These are phyloP conservation scores for Chelidonichthys spinosus DNA, from an alignment of 2,797 vertebrate genomes.

Conservation along the genomic window DNA sequence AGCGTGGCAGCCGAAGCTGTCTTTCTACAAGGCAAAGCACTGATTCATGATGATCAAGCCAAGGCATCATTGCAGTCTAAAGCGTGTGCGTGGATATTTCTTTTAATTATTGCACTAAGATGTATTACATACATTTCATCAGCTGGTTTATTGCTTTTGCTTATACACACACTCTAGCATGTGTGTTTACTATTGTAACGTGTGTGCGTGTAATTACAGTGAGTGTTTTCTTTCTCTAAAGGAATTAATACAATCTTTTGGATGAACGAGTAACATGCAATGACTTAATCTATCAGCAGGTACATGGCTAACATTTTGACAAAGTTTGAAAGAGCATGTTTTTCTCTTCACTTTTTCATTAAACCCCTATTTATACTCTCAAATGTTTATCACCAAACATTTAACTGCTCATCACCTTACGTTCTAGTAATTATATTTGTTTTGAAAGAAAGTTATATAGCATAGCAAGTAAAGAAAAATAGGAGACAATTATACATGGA, in stretches of 20 bases:
- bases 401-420: constrained; percentile 11
- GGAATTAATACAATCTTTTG: constrained; percentile 48
- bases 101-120: constrained; percentile 48
- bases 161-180: constrained; percentile 63
- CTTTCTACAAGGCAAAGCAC: constrained; percentile 60
- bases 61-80: constrained; percentile 57
- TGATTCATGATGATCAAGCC: constrained; percentile 52
- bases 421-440: constrained; percentile 13
- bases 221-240: constrained; percentile 50
- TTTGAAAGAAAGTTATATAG: constrained; percentile 16
- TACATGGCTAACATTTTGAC: constrained; percentile 30
- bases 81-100: constrained; percentile 56
- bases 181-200: constrained; percentile 55
- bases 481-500: constrained; percentile 12
- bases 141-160: constrained; percentile 65
- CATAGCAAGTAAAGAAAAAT: neutral
- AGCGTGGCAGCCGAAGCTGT: constrained; percentile 20
- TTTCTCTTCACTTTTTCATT: constrained; percentile 28
- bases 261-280: constrained; percentile 64
- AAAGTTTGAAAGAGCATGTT: constrained; percentile 34
- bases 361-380: constrained; percentile 10
- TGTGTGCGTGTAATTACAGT: constrained; percentile 43
- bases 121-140: constrained; percentile 52
- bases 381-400: constrained; percentile 25
- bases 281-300: constrained; percentile 33